Conservation (phyloP, 2,888 invertebrate species). For the Agrotis clavis region DNA sequence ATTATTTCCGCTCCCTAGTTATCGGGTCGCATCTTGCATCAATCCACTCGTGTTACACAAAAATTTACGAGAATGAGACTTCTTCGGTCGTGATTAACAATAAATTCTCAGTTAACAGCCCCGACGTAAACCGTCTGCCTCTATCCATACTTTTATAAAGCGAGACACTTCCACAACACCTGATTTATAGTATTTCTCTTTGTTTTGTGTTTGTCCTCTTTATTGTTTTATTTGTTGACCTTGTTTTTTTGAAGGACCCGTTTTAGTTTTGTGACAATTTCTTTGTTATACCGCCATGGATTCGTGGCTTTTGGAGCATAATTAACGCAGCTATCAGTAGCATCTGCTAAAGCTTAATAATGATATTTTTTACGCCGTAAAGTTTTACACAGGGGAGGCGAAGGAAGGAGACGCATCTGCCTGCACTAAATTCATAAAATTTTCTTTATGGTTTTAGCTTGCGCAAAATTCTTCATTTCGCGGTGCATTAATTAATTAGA, state of each 20-base stretch:
- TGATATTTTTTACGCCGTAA: conserved; percentile 38
- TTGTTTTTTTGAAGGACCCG: conserved; percentile 67
- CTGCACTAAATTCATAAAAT: conserved; percentile 3
- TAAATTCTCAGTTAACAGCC: conserved; percentile 86
- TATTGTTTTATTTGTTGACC: conserved; percentile 75
- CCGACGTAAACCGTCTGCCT: conserved; percentile 77
- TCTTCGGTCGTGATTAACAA: conserved; percentile 83
- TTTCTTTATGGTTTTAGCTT: neutral
- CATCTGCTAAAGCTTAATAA: conserved; percentile 60
- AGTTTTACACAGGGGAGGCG: conserved; percentile 26
- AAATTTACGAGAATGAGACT: conserved; percentile 86
- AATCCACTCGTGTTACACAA: conserved; percentile 86
- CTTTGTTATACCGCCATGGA: conserved; percentile 71
- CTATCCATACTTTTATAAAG: conserved; percentile 76
- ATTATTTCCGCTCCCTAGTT: conserved; percentile 85
- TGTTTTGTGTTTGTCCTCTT: conserved; percentile 77
- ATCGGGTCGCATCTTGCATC: conserved; percentile 84
- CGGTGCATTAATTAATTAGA: neutral
- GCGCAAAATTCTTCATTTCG: conserved; percentile 2
- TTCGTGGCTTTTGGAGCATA: conserved; percentile 65
- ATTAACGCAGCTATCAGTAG: conserved; percentile 66
- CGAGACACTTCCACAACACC: conserved; percentile 78
- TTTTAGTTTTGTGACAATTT: conserved; percentile 71
- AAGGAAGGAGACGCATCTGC: conserved; percentile 12
- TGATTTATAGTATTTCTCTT: conserved; percentile 80